These are phyloP conservation scores for Zaprionus kolodkinae DNA, from an alignment of 1,140 invertebrate species.

Conservation along the genomic window DNA sequence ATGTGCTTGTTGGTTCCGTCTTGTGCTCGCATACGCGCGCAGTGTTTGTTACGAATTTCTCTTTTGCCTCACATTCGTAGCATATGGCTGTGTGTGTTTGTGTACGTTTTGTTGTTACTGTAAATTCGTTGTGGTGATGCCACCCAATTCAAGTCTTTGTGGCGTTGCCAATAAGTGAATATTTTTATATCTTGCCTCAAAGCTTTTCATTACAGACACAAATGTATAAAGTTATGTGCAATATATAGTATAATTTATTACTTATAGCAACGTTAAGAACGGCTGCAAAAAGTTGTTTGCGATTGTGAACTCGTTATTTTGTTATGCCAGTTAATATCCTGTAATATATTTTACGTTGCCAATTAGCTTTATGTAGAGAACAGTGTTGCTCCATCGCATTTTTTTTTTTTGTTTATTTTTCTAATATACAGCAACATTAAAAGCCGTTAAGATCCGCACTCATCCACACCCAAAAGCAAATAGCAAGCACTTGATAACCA, in stretches of 20 bases:
- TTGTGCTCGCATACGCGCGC: constrained; percentile 65
- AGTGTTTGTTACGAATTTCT: constrained; percentile 70
- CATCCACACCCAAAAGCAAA: constrained; percentile 51
- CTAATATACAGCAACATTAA: constrained; percentile 56
- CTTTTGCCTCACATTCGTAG: constrained; percentile 57
- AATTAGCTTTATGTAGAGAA: constrained; percentile 1
- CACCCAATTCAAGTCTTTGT: constrained; percentile 24
- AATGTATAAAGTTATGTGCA: neutral
- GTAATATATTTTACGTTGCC: constrained; percentile 35
- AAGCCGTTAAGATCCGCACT: constrained; percentile 76
- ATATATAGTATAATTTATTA: neutral
- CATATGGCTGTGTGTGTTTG: constrained; percentile 48
- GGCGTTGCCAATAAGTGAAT: constrained; percentile 37
- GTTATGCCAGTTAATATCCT: constrained; percentile 48
- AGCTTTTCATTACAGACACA: neutral
- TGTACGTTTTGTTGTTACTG: constrained; percentile 70
- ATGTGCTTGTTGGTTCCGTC: constrained; percentile 57
- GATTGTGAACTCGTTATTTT: constrained; percentile 45
- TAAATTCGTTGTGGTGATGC: constrained; percentile 61
- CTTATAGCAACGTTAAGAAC: neutral
- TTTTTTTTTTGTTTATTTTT: constrained; percentile 34
- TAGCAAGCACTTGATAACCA: constrained; percentile 44
- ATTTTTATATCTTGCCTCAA: neutral
- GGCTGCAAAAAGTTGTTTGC: neutral
- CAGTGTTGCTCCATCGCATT: constrained; percentile 28